A percentile compares a stretch with the other conserved stretches of the same genome.
phyloP scores from a whole-genome alignment of 2,797 vertebrate species.

The Prionace glauca region DNA sequence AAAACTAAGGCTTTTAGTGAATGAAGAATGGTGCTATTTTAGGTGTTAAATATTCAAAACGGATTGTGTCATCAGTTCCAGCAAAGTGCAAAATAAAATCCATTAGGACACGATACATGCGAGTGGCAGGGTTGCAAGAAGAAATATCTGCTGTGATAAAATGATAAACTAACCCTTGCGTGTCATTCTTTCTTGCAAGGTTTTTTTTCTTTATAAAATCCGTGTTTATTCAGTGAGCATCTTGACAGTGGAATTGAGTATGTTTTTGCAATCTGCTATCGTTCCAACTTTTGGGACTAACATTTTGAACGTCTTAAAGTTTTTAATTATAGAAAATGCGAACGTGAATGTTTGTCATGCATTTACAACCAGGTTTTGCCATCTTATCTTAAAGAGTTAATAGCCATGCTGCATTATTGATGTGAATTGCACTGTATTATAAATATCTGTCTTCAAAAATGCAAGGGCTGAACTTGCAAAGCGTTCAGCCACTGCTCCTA shows the following conservation, averaged over 20 bases:
- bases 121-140: background rate
- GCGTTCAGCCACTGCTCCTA: background rate
- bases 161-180: background rate
- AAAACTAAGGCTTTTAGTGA: background rate
- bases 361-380: background rate
- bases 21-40: background rate
- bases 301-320: no score
- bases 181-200: background rate
- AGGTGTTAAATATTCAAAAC: constrained; percentile 23
- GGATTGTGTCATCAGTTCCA: background rate
- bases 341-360: background rate
- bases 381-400: background rate
- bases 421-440: background rate
- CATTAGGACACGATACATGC: background rate
- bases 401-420: background rate
- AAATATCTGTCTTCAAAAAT: background rate
- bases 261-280: background rate
- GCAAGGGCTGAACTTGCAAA: background rate
- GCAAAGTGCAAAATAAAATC: background rate
- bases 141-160: background rate
- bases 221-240: background rate
- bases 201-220: background rate
- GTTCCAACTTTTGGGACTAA: background rate
- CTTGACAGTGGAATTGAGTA: background rate
- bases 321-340: no score